Evolutionary conservation across 2,797 vertebrate genomes (phyloP), one percentile per base, ranked within the genome.

Genomic region (Falco cherrug): DNA sequence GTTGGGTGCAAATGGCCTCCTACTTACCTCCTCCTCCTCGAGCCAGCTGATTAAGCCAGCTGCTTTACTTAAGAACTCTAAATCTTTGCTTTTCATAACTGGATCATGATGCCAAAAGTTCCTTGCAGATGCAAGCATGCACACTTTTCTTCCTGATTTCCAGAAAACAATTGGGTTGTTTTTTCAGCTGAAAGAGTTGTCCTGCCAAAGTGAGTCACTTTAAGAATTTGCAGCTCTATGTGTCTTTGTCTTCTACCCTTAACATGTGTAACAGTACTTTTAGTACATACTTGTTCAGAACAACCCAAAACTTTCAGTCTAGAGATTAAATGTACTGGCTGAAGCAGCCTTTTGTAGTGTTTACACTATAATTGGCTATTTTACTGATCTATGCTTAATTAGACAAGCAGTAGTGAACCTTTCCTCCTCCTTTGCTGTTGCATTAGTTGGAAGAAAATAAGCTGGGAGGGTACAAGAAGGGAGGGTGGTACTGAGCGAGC

Each of bases 141-240:
- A 9, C 26, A 0, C 69, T 84, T 63, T n/a, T 45, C 84, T 80
- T 77, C 63, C 50, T 20, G 26, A 28, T 90, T 88, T 63, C 83
- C 74, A 57, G 80, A 63, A 48, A 51, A 35, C 47, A 14, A 4
- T 59, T 13, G 35, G 31, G 10, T 79, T 84, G 88, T 89, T 95
- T 96, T 67, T 94, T 82, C 95, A 89, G 82, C 92, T 95, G 95
- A 57, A 29, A 60, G 51, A 25, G 6, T 41, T 54, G 37, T 37
- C 65, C 89, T 79, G 59, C 84, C 9, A 31, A 69, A 54, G 78
- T 39, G 81, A 93, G 89, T 95, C 64, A 63, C 84, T 61, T 54
- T 3, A 25, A 31, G 57, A 61, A 45, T 8, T 7, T 56, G 14
- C 35, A 31, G 56, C 12, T 22, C n/a, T 8, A 15, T 11, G 11